phyloP scores from a whole-genome alignment of 2,797 vertebrate genomes.

The Peromyscus nudipes region DNA sequence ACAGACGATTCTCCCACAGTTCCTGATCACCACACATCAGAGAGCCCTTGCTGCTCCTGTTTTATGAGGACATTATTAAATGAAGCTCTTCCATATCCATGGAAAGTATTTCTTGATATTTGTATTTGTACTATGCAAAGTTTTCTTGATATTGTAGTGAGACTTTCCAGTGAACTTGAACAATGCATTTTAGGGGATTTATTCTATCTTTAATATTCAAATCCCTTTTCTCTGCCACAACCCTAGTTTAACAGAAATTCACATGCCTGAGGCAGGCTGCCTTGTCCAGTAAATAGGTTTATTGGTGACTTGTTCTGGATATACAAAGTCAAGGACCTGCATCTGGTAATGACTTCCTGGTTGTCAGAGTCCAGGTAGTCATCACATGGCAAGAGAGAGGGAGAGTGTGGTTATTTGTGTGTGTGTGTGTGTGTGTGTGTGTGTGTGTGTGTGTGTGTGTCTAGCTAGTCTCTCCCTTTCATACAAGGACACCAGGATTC shows the following conservation, averaged over 20 bases:
- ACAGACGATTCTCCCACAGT: not conserved
- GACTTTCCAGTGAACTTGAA: not conserved
- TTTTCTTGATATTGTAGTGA: not conserved
- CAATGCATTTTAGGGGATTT: not conserved
- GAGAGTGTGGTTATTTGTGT: not conserved
- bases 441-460: not conserved
- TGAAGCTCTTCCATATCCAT: not conserved
- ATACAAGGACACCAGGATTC: not conserved
- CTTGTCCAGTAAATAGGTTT: not conserved
- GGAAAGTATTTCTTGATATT: not conserved
- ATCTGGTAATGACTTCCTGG: not conserved
- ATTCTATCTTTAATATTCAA: slow-evolving; percentile 18
- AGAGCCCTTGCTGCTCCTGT: not conserved
- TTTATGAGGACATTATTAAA: not conserved
- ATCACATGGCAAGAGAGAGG: not conserved
- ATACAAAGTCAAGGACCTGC: not conserved
- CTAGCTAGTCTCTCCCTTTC: not conserved
- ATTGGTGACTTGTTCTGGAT: not conserved
- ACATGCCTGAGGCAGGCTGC: not conserved
- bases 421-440: not conserved
- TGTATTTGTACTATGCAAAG: not conserved
- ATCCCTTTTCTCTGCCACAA: not conserved
- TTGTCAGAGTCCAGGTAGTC: not conserved
- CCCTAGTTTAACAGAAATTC: not conserved
- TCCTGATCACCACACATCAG: not conserved